Base-by-base conservation (phyloP, 2,113 vertebrate species). In the Octodon degus region DNA sequence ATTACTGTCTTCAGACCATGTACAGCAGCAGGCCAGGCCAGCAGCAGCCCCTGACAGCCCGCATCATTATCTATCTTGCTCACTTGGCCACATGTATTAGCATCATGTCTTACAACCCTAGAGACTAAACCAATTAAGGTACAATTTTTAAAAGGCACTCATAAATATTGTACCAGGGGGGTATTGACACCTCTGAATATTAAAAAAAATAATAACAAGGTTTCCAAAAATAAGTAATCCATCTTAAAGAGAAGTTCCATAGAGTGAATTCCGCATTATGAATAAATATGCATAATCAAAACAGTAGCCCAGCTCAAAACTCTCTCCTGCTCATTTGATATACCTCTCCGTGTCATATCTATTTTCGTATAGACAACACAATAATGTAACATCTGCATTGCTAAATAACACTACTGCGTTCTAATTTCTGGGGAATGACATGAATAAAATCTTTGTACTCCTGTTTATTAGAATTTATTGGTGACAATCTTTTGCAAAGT, bases 381-480 rank as follows among this genome's bases (percentile, higher is more conserved):
- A 98, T 98, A 98, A 97, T 97, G 98, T 98, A 98, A 98, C 97
- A 98, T 98, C 98, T 98, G 98, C 98, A 97, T 98, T 98, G 97
- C 98, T 98, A 98, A 98, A 98, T 97, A 98, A 97, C 96, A 98
- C 97, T 94, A 96, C 98, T 98, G 97, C 98, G 97, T 98, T 98
- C 98, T 98, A 98, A 98, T 98, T 98, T 97, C 98, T 98, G 98
- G 77, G 84, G 93, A 97, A 98, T 97, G 98, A 95, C 97, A 98
- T 97, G 97, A 98, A 97, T 98, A 98, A 98, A 98, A 98, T 98
- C 97, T 95, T 98, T 96, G 97, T 97, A 97, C 95, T 98, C 95
- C 94, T 98, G 97, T 97, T 98, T 98, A 98, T 98, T 98, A 98
- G 97, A 98, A 98, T 98, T 98, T 98, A 98, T 98, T 98, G 97